phyloP scores from a whole-genome alignment of 2,888 invertebrate species.

The Micoletzkya japonica region DNA sequence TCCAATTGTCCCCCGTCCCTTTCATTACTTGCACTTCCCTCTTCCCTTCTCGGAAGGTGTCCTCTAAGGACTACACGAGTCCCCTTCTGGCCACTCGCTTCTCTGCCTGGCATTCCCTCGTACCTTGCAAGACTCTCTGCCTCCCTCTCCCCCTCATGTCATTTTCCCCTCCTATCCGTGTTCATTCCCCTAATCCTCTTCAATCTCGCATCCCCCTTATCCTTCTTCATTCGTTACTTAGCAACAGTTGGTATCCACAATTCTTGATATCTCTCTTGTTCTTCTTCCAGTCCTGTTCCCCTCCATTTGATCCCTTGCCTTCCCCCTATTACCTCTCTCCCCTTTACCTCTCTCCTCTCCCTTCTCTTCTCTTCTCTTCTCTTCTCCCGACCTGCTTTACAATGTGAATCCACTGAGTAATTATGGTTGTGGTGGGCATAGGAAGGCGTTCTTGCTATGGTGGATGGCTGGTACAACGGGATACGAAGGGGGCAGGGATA shows the following conservation, averaged over 20 bases:
- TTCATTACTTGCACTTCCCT: too few species aligned
- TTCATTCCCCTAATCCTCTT: neutral
- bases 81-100: conserved; percentile 24
- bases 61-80: too few species aligned
- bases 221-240: neutral
- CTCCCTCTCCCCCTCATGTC: conserved; percentile 20
- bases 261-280: neutral
- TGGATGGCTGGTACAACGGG: too few species aligned
- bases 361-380: conserved; percentile 6
- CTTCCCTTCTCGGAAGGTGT: too few species aligned
- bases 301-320: neutral
- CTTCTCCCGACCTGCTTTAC: too few species aligned
- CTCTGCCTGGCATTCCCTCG: neutral
- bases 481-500: too few species aligned
- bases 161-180: conserved; percentile 1
- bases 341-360: conserved; percentile 5
- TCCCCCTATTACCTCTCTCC: neutral
- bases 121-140: conserved; percentile 11
- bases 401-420: too few species aligned
- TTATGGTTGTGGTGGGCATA: too few species aligned
- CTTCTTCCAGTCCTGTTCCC: neutral
- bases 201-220: neutral
- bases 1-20: too few species aligned
- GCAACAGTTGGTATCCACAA: conserved; percentile 7
- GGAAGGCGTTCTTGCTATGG: too few species aligned